Percentiles rank a stretch among this genome's conserved stretches.
These are phyloP conservation scores for Tretioscincus oriximinensis DNA, from an alignment of 2,113 vertebrate species.

Conservation along the genomic window DNA sequence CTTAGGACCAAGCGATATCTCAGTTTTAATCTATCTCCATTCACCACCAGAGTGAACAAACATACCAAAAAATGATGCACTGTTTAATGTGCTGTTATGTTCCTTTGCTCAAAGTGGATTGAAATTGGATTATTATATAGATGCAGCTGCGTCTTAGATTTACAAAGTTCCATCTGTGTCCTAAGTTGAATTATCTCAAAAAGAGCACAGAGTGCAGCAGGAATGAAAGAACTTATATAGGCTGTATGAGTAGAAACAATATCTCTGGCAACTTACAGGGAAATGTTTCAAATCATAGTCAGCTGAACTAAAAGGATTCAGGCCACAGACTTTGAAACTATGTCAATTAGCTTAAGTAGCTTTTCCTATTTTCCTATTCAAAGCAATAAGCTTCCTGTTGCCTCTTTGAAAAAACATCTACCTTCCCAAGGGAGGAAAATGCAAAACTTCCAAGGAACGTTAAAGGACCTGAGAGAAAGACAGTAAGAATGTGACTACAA, in stretches of 20 bases:
- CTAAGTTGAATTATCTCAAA: background rate
- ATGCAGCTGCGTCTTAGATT: background rate
- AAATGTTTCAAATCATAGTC: background rate
- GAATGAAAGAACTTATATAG: no score
- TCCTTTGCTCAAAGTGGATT: no score
- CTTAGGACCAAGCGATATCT: no score
- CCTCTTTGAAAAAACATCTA: background rate
- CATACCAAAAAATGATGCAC: no score
- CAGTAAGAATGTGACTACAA: background rate
- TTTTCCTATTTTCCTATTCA: background rate
- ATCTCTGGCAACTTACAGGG: background rate
- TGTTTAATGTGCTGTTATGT: background rate
- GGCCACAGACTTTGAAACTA: background rate
- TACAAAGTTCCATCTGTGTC: background rate
- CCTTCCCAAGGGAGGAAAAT: background rate
- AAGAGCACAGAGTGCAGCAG: background rate
- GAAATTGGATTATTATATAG: no score
- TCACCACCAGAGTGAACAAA: no score
- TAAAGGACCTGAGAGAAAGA: background rate
- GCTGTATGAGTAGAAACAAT: background rate
- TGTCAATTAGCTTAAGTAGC: background rate
- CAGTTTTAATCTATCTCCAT: no score
- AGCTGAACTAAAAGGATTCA: background rate
- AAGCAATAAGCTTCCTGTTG: background rate
- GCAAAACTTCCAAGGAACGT: background rate